phyloP scores from a whole-genome alignment of 2,888 invertebrate species.

The Cheilosia urbana region DNA sequence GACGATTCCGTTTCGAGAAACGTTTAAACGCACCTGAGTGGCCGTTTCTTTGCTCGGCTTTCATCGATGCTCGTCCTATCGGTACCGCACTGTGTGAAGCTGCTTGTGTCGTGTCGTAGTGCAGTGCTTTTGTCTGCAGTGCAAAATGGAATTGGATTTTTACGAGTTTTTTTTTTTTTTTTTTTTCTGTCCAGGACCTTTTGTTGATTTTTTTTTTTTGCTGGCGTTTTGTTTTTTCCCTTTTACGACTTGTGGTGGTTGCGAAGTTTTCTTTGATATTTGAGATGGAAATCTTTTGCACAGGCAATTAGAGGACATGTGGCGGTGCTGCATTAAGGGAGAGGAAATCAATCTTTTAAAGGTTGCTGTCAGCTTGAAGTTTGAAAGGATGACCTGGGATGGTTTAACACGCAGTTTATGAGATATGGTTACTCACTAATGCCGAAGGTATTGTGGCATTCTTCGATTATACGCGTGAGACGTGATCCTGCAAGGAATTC shows the following conservation, averaged over 20 bases:
- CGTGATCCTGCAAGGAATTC: no score
- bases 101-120: constrained; percentile 57
- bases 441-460: no score
- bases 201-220: constrained; percentile 38
- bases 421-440: no score
- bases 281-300: constrained; percentile 58
- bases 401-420: no score
- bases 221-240: constrained; percentile 28
- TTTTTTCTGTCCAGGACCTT: constrained; percentile 32
- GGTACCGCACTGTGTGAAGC: constrained; percentile 17
- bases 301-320: constrained; percentile 63
- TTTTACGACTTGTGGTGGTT: constrained; percentile 54
- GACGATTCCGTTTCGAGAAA: constrained; percentile 74
- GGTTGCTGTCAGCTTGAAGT: background rate
- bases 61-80: constrained; percentile 28
- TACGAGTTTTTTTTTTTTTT: constrained; percentile 49
- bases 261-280: constrained; percentile 62
- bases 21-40: constrained; percentile 76
- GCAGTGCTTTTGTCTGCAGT: constrained; percentile 70
- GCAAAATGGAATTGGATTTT: constrained; percentile 73
- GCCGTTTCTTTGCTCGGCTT: constrained; percentile 54
- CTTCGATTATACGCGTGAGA: no score
- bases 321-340: constrained; percentile 17
- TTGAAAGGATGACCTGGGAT: background rate
- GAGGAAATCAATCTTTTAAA: constrained; percentile 37